Conservation (phyloP, 30 jellyfish, hydroid and myxozoan genomes). For the Nemopilema nomurai region DNA sequence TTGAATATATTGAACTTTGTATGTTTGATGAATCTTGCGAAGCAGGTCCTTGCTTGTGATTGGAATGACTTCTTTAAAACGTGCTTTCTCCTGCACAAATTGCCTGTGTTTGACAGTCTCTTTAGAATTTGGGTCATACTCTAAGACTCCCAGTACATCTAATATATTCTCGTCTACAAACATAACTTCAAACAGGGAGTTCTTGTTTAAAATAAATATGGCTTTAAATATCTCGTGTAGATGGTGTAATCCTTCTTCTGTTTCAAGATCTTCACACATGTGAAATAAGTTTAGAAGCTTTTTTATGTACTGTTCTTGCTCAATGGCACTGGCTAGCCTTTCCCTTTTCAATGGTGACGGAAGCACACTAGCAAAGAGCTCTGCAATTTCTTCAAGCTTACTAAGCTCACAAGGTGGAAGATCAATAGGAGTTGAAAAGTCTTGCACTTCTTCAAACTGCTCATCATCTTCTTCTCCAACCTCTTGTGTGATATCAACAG, state of each 20-base stretch:
- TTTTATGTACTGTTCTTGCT: conserved; percentile 80
- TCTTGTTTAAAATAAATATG: conserved; percentile 79
- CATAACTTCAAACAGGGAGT: conserved; percentile 87
- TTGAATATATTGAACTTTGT: conserved; percentile 90
- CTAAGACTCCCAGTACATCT: conserved; percentile 93
- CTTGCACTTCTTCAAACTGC: conserved; percentile 84
- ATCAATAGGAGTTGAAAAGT: conserved; percentile 79
- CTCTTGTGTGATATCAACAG: conserved; percentile 91
- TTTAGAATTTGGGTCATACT: conserved; percentile 85
- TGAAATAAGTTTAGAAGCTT: conserved; percentile 85
- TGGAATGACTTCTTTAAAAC: conserved; percentile 92
- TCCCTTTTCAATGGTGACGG: conserved; percentile 78
- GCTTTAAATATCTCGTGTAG: conserved; percentile 88
- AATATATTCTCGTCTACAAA: conserved; percentile 77
- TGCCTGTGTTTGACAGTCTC: conserved; percentile 85
- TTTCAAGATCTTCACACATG: conserved; percentile 95
- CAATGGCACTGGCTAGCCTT: conserved; percentile 77
- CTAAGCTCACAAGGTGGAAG: conserved; percentile 92
- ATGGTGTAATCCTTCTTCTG: conserved; percentile 89
- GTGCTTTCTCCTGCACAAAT: conserved; percentile 70
- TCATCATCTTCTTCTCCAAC: conserved; percentile 85
- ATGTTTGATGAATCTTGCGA: conserved; percentile 83
- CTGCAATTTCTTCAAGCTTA: conserved; percentile 79
- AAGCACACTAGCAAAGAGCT: conserved; percentile 73
- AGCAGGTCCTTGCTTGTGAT: conserved; percentile 79